Conservation (phyloP, 2,888 invertebrate genomes). For the Chelonus formosanus region DNA sequence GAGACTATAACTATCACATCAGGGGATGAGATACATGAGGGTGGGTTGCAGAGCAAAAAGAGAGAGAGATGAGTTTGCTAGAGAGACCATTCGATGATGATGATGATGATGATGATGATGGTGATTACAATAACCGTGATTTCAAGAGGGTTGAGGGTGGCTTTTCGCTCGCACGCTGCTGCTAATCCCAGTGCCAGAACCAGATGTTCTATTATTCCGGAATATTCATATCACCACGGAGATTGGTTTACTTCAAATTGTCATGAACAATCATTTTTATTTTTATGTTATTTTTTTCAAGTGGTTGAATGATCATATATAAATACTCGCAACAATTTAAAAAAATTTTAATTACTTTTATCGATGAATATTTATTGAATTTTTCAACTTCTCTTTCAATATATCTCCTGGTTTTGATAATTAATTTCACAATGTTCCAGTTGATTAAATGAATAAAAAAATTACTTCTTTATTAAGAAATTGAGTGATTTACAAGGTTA, state of each 20-base stretch:
- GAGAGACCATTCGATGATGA: conserved; percentile 41
- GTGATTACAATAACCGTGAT: conserved; percentile 56
- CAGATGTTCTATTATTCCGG: conserved; percentile 35
- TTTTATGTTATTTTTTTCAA: no score
- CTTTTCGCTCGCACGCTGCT: conserved; percentile 21
- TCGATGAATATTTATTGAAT: no score
- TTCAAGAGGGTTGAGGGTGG: conserved; percentile 47
- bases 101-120: conserved; percentile 46
- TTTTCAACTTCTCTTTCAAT: no score
- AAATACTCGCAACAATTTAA: no score
- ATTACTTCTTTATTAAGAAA: no score
- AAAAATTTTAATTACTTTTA: no score
- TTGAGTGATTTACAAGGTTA: no score
- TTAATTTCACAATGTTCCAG: no score
- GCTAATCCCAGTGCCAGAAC: conserved; percentile 31
- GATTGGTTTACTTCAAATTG: conserved; percentile 7
- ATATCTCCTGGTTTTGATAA: no score
- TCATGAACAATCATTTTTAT: conserved; percentile 11
- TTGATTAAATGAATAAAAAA: no score
- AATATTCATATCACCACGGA: conserved; percentile 23
- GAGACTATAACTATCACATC: conserved; percentile 22
- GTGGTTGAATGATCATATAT: no score
- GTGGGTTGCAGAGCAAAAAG: conserved; percentile 38
- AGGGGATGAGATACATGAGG: conserved; percentile 38
- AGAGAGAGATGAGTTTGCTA: conserved; percentile 36